Evolutionary conservation across 1,140 invertebrate genomes (phyloP).

Genomic region (Stegodyphus dumicola): DNA sequence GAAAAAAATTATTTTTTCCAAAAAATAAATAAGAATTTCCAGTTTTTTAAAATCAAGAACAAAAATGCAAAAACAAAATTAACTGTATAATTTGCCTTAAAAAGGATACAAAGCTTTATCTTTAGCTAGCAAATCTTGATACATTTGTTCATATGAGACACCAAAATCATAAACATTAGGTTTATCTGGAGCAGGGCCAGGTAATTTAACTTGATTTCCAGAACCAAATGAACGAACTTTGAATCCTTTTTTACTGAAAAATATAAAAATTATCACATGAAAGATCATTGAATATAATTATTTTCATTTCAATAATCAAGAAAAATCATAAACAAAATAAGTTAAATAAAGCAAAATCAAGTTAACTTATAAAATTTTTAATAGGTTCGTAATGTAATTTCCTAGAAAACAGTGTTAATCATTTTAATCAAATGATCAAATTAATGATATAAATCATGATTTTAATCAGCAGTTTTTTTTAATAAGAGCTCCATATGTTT

Average conservation of each 20-base stretch:
- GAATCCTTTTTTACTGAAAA: constrained; percentile 92
- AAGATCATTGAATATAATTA: neutral
- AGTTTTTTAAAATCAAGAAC: no score
- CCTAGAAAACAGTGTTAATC: no score
- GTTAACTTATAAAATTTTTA: no score
- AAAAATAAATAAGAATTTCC: neutral
- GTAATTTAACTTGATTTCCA: constrained; percentile 94
- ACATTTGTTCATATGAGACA: constrained; percentile 95
- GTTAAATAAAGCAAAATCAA: no score
- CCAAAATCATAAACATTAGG: constrained; percentile 99
- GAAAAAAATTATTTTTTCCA: neutral
- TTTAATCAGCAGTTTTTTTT: no score
- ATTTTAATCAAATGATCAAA: no score
- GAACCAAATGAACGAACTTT: constrained; percentile 97
- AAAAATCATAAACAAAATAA: no score
- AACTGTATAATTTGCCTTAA: neutral
- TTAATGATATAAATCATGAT: no score
- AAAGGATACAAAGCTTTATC: constrained; percentile 70
- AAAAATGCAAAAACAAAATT: neutral
- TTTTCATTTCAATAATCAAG: no score
- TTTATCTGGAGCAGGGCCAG: constrained; percentile 91
- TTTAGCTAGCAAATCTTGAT: constrained; percentile 86
- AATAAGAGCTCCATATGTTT: no score
- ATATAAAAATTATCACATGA: constrained; percentile 16
- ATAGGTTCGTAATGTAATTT: no score